These are phyloP conservation scores for Threskiornis aethiopicus DNA, from an alignment of 2,797 vertebrate species.

Conservation along the genomic window DNA sequence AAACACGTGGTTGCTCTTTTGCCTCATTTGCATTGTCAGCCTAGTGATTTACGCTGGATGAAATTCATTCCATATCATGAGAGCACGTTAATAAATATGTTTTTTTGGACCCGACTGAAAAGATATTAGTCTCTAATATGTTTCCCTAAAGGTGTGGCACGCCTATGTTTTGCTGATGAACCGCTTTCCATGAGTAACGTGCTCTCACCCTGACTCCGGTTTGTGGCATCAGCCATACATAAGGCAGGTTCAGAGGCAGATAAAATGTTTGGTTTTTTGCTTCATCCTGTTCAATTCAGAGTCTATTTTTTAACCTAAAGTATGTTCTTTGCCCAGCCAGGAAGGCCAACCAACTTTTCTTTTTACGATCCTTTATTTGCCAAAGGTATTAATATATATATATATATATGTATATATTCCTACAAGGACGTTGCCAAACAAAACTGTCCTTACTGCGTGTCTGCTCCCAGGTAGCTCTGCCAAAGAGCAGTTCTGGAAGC, in stretches of 20 bases:
- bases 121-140: not conserved
- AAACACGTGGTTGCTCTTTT: conserved; percentile 10
- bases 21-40: not conserved
- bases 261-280: not conserved
- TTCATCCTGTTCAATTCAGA: not conserved
- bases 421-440: conserved; percentile 6
- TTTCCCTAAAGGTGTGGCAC: conserved; percentile 6
- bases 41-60: not conserved
- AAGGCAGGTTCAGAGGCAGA: not conserved
- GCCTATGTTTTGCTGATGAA: not conserved
- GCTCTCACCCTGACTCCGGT: not conserved
- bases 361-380: conserved; percentile 17
- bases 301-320: conserved; percentile 15
- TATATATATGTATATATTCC: not conserved
- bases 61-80: conserved; percentile 13
- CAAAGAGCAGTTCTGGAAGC: conserved; percentile 28
- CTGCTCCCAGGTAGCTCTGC: not conserved
- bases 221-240: not conserved
- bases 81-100: not conserved
- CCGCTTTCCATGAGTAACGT: not conserved
- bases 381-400: not conserved
- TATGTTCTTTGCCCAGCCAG: not conserved
- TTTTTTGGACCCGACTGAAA: not conserved
- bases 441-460: not conserved
- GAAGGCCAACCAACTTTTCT: not conserved